Base-by-base conservation (phyloP, 2,113 vertebrate species). In the Lates calcarifer region DNA sequence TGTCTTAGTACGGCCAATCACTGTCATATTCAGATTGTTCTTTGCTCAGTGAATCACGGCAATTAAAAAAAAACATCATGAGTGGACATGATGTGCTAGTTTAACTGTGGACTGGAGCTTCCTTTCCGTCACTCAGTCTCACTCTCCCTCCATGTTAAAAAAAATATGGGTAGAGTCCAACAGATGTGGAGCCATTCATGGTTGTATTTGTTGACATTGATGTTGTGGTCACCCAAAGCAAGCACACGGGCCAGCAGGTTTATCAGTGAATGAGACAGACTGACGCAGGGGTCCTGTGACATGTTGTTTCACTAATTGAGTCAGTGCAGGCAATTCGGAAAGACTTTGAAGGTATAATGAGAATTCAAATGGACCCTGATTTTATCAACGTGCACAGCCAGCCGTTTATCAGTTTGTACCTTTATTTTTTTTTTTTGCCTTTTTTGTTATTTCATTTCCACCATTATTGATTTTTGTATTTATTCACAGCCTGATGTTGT, bases 201-300 rank as follows among this genome's bases (percentile, higher is more conserved):
- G 11, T n/a, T 87, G 51, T 91, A 88, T 93, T 92, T 93, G 89
- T 94, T 91, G 92, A 92, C 88, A 80, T 18, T 83, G 77, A 86
- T 26, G 79, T 82, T 89, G 87, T 70, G 88, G 84, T 91, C 82
- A 87, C 45, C 91, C 87, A 90, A 85, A 89, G 72, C 79, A 90
- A 92, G 87, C 87, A 81, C 12, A 12, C 2, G 17, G 78, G 91
- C 78, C 90, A 41, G 57, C 35, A 3, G 71, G 93, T 94, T 95
- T 94, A 95, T 95, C 94, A 66, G 70, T 69, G 67, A 90, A 90
- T 67, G 86, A 92, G 94, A 91, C 95, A 87, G 89, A 72, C 91
- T 92, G 94, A 89, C 93, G 92, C 90, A 83, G 76, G 33, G 63
- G 41, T 86, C 68, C 64, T 55, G 58, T 41, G 12, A 66, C 75